Evolutionary conservation across 2,797 vertebrate species (phyloP).

Genomic region (Carapus acus): DNA sequence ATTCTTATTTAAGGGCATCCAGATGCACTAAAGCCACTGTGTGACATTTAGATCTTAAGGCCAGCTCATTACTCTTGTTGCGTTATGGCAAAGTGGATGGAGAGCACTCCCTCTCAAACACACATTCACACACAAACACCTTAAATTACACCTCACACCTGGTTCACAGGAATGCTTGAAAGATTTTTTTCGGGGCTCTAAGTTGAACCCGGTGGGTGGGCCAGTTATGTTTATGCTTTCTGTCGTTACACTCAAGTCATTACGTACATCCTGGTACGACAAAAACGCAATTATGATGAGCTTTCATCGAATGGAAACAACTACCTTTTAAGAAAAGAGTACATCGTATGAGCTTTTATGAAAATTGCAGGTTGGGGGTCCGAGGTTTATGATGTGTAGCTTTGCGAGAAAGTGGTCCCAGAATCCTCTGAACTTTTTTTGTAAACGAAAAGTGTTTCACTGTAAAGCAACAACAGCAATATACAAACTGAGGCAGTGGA

Average conservation of each 20-base stretch:
- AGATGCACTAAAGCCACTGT: conserved; percentile 54
- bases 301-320: conserved; percentile 27
- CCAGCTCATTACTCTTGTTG: too few relatives aligned
- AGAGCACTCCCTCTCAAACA: conserved; percentile 3
- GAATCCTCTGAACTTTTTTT: conserved; percentile 21
- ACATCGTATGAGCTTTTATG: background rate
- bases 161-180: conserved; percentile 30
- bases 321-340: conserved; percentile 23
- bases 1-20: too few relatives aligned
- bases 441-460: conserved; percentile 28
- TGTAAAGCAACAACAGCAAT: conserved; percentile 36
- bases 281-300: conserved; percentile 26
- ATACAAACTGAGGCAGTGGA: conserved; percentile 40
- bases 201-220: conserved; percentile 26
- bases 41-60: too few relatives aligned
- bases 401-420: conserved; percentile 30
- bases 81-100: too few relatives aligned
- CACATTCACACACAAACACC: conserved; percentile 14
- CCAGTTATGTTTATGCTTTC: conserved; percentile 18
- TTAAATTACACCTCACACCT: conserved; percentile 36
- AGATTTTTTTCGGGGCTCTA: conserved; percentile 5
- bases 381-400: background rate
- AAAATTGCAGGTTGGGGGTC: conserved; percentile 20
- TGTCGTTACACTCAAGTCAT: too few relatives aligned
- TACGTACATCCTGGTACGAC: background rate